Percentiles rank a stretch among this genome's conserved stretches.
Evolutionary conservation across 37 sponge, comb jelly and placozoan genomes (phyloP).

Genomic region (Dysidea cf. avara): DNA sequence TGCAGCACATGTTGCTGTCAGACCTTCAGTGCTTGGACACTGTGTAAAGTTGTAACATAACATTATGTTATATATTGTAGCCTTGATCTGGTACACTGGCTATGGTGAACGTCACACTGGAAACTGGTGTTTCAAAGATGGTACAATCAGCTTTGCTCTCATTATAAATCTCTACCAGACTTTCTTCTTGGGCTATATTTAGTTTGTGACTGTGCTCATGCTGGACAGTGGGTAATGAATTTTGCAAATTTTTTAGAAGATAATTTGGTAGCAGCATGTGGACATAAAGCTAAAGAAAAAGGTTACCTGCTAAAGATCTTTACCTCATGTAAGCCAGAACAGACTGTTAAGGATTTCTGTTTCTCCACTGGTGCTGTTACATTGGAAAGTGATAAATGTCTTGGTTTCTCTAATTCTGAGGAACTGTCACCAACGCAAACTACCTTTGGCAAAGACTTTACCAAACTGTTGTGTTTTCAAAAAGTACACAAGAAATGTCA

Average conservation of each 20-base stretch:
- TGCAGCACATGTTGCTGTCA: neutral
- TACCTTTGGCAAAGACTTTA: slow-evolving; percentile 4
- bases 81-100: slow-evolving; percentile 63
- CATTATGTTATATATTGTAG: slow-evolving; percentile 10
- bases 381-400: too few species aligned
- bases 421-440: slow-evolving; percentile 4
- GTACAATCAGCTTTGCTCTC: slow-evolving; percentile 55
- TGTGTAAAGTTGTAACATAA: too few species aligned
- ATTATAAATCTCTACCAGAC: slow-evolving; percentile 46
- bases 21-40: neutral
- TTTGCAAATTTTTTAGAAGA: slow-evolving; percentile 37
- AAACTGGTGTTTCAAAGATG: slow-evolving; percentile 83
- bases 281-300: slow-evolving; percentile 53
- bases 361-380: too few species aligned
- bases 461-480: neutral
- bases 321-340: slow-evolving; percentile 39
- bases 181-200: slow-evolving; percentile 38
- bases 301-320: slow-evolving; percentile 54
- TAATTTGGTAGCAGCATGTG: slow-evolving; percentile 57
- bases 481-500: neutral
- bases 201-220: slow-evolving; percentile 57
- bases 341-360: too few species aligned
- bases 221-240: slow-evolving; percentile 55
- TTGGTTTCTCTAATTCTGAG: too few species aligned
- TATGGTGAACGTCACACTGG: slow-evolving; percentile 64